Conservation (phyloP, 2,888 invertebrate species). For the Ophion obscuratus region DNA sequence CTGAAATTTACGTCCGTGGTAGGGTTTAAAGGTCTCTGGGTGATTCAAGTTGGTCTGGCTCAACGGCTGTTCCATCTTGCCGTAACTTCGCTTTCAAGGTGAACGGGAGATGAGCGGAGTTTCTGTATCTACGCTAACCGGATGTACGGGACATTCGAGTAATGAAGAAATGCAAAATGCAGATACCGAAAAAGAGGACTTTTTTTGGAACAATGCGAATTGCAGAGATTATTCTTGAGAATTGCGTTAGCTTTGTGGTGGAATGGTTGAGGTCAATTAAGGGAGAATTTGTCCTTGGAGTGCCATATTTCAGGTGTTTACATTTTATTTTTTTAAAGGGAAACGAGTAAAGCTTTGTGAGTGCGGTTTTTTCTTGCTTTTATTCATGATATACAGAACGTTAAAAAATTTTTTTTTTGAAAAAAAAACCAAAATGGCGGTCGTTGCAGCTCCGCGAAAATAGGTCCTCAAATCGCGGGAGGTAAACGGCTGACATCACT, state of each 20-base stretch:
- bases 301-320: too few relatives aligned
- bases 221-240: not conserved
- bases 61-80: conserved; percentile 55
- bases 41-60: conserved; percentile 63
- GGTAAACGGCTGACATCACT: too few relatives aligned
- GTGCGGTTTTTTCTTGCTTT: too few relatives aligned
- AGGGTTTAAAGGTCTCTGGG: conserved; percentile 70
- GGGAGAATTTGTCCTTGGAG: too few relatives aligned
- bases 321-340: too few relatives aligned
- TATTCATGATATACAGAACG: too few relatives aligned
- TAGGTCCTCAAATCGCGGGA: too few relatives aligned
- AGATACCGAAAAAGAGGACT: not conserved
- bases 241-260: not conserved
- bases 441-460: too few relatives aligned
- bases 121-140: not conserved
- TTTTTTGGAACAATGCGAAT: not conserved
- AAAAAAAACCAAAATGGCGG: too few relatives aligned
- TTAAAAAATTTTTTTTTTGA: too few relatives aligned
- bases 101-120: conserved; percentile 55
- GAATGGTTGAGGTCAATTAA: not conserved
- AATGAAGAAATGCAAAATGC: not conserved
- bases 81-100: conserved; percentile 71
- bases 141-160: not conserved
- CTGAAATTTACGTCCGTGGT: conserved; percentile 68
- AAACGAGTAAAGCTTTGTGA: too few relatives aligned